Conservation (phyloP, 2,113 vertebrate species). For the Ptilonorhynchus violaceus region DNA sequence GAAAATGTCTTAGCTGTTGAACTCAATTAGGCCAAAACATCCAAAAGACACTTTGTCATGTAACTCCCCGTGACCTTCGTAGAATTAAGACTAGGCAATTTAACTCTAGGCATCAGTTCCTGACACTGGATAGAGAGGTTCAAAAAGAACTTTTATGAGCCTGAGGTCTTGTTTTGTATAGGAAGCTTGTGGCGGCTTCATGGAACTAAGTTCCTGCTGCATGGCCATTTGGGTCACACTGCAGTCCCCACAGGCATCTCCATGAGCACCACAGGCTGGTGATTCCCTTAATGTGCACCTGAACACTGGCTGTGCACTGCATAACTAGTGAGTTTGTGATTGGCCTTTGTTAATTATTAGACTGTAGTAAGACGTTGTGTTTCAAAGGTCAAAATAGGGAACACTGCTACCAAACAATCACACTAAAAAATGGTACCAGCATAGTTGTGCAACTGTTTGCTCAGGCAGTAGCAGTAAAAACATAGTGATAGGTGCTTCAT, state of each 20-base stretch:
- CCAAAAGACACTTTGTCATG: background rate
- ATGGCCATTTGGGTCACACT: background rate
- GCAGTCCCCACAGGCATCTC: background rate
- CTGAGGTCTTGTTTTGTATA: background rate
- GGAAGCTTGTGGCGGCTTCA: background rate
- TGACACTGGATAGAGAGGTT: background rate
- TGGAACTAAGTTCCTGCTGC: background rate
- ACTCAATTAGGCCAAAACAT: background rate
- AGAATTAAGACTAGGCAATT: background rate
- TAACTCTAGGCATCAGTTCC: background rate
- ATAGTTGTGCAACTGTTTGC: background rate
- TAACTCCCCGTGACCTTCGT: background rate
- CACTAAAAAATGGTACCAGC: background rate
- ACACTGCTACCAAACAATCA: background rate
- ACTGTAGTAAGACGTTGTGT: background rate
- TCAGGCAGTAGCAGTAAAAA: background rate
- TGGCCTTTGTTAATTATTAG: background rate
- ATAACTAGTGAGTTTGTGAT: background rate
- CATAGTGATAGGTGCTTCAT: background rate
- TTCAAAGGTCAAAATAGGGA: conserved; percentile 16
- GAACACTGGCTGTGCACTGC: background rate
- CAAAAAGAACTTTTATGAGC: background rate
- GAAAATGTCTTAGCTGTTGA: background rate
- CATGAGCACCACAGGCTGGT: background rate
- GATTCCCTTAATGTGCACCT: background rate